Conservation (phyloP, 2,888 invertebrate species). For the Bellardia bayeri region DNA sequence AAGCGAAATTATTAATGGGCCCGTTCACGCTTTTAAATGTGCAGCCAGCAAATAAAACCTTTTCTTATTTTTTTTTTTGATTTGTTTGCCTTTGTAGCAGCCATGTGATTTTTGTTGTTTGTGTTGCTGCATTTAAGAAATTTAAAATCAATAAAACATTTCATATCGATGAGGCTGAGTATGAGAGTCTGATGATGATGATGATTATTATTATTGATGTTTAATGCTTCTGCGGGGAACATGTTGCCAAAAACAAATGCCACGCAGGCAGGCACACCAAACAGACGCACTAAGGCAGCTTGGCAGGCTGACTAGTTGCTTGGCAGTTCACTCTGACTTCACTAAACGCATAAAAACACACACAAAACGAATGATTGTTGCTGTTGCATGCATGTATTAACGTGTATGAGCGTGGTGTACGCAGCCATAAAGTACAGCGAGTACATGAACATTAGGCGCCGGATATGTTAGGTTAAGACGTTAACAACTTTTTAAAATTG, state of each 20-base stretch:
- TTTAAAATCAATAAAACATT: slow-evolving; percentile 83
- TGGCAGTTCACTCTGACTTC: too few species aligned
- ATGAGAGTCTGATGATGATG: slow-evolving; percentile 41
- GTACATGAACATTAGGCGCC: slow-evolving; percentile 78
- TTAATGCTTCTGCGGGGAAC: slow-evolving; percentile 71
- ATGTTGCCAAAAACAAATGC: slow-evolving; percentile 66
- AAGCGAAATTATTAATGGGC: slow-evolving; percentile 85
- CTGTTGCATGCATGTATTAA: slow-evolving; percentile 70
- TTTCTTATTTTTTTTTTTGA: slow-evolving; percentile 7
- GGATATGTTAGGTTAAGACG: slow-evolving; percentile 79
- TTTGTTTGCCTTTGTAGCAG: too few species aligned
- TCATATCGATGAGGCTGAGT: slow-evolving; percentile 58
- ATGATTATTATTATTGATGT: slow-evolving; percentile 73
- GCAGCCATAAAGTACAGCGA: slow-evolving; percentile 68
- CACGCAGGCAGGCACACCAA: slow-evolving; percentile 48
- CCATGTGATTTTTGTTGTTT: neutral
- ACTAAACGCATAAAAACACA: slow-evolving; percentile 54
- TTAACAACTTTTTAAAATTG: slow-evolving; percentile 74
- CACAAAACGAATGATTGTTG: slow-evolving; percentile 42
- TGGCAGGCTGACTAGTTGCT: slow-evolving; percentile 35
- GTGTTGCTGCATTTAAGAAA: slow-evolving; percentile 44
- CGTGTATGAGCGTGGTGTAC: slow-evolving; percentile 50
- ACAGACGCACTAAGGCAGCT: slow-evolving; percentile 53
- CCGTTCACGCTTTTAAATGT: slow-evolving; percentile 84
- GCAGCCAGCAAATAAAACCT: slow-evolving; percentile 40